These are phyloP conservation scores for Chelonoidis abingdonii DNA, from an alignment of 2,113 vertebrate species.

Conservation along the genomic window DNA sequence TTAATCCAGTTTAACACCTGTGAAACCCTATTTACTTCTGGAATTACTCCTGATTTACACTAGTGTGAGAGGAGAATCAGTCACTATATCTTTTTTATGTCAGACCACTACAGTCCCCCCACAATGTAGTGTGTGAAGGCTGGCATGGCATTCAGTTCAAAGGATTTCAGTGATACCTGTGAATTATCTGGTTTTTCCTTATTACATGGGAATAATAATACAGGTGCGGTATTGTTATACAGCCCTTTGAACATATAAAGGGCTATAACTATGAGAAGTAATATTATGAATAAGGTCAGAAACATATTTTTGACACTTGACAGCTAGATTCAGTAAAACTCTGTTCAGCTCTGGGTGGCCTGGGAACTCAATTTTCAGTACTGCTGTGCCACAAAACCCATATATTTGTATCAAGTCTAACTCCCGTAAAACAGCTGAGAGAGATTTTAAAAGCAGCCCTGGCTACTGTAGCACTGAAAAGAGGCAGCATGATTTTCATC, in stretches of 20 bases:
- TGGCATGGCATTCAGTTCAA: neutral
- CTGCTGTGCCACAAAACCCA: neutral
- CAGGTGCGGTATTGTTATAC: neutral
- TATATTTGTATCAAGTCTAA: constrained; percentile 35
- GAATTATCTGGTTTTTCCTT: neutral
- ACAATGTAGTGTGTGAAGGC: neutral
- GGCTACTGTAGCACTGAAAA: constrained; percentile 52
- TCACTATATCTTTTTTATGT: neutral
- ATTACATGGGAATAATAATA: neutral
- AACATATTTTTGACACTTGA: neutral
- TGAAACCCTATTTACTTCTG: neutral
- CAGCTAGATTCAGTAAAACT: constrained; percentile 4
- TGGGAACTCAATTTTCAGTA: neutral
- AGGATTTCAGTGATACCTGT: neutral
- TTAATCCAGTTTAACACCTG: neutral
- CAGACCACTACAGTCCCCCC: neutral
- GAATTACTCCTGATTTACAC: neutral
- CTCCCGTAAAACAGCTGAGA: constrained; percentile 41
- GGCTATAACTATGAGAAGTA: neutral
- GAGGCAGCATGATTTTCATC: constrained; percentile 53
- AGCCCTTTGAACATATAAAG: neutral
- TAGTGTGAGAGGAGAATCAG: neutral
- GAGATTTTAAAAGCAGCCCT: constrained; percentile 26
- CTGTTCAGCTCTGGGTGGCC: neutral
- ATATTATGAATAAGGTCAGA: neutral